Base-by-base conservation (phyloP, 2,113 vertebrate genomes). In the Bos indicus region DNA sequence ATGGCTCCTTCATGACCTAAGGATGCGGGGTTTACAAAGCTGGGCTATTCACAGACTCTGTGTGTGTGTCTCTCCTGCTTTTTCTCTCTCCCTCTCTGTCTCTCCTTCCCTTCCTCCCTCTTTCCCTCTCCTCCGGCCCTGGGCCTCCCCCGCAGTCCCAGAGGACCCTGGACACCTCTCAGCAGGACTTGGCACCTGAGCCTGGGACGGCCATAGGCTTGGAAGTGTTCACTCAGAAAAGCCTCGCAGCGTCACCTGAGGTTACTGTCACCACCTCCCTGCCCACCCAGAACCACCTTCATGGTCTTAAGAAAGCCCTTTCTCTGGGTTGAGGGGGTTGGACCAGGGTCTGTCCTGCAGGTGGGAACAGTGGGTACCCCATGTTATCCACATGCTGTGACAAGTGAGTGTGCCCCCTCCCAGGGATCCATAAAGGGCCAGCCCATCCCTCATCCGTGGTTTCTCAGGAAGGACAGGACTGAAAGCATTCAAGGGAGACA, bases 141-240 rank as follows among this genome's bases (percentile, higher is more conserved):
- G 98, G 98, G 98, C 98, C 98, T 98, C 97, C 86, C 97, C 28
- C 99, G 98, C 98, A 99, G 99, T 98, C 98, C 98, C 99, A 99
- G 99, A 99, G 91, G 98, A 98, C 98, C 97, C 99, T 98, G 98
- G 99, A 99, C 97, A 97, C 98, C 97, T 98, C 93, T 98, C 96
- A 98, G 98, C 99, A 99, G 89, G 99, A 99, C 96, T 98, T 98
- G 97, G 99, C 98, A 97, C 98, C 99, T 96, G 99, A 99, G 97
- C 98, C 99, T 86, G 98, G 99, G 98, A 99, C 99, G 98, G 99
- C 99, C 98, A 90, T 98, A 98, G 99, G 99, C 99, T 99, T 99
- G 98, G 99, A 99, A 98, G 99, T 99, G 98, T 99, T 99, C 99
- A 98, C 99, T 95, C 99, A 99, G 99, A 99, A 99, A 99, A 99